Conservation (phyloP, 92 coral and sea anemone genomes). For the Virgularia gustaviana region DNA sequence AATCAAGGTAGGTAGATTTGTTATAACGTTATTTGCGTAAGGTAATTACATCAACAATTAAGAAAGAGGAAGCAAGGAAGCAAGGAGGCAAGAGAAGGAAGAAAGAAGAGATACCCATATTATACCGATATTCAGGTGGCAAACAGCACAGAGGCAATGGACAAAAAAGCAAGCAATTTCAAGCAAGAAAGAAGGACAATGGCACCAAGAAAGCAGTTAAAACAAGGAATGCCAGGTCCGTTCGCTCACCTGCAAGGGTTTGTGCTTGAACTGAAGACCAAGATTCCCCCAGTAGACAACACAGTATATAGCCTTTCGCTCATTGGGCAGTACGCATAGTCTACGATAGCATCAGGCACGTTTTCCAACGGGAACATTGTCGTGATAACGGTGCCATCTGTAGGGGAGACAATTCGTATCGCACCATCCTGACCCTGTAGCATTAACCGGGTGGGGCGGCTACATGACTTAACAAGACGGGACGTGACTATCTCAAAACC, state of each 20-base stretch:
- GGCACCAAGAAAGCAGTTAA: background rate
- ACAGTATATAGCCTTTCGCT: constrained; percentile 78
- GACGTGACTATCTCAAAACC: constrained; percentile 64
- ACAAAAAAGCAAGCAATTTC: background rate
- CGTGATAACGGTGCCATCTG: constrained; percentile 75
- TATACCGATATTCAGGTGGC: background rate
- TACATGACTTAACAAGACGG: constrained; percentile 65
- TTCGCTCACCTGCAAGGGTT: constrained; percentile 98
- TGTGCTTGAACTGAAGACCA: constrained; percentile 81
- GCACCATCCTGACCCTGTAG: constrained; percentile 86
- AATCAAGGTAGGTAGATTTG: background rate
- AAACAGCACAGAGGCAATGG: background rate
- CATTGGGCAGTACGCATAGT: constrained; percentile 80
- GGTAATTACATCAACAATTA: background rate
- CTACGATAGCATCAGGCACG: constrained; percentile 59
- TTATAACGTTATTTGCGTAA: too few species aligned
- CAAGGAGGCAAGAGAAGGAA: background rate
- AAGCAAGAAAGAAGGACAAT: background rate
- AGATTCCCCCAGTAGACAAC: constrained; percentile 63
- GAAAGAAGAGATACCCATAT: background rate
- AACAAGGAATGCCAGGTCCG: too few species aligned
- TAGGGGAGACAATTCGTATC: constrained; percentile 85
- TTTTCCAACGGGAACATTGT: constrained; percentile 81
- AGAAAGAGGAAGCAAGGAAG: background rate
- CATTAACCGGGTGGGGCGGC: constrained; percentile 73